Evolutionary conservation across 2,113 vertebrate genomes (phyloP), one percentile per base, ranked within the genome.

Genomic region (Tringa solitaria): DNA sequence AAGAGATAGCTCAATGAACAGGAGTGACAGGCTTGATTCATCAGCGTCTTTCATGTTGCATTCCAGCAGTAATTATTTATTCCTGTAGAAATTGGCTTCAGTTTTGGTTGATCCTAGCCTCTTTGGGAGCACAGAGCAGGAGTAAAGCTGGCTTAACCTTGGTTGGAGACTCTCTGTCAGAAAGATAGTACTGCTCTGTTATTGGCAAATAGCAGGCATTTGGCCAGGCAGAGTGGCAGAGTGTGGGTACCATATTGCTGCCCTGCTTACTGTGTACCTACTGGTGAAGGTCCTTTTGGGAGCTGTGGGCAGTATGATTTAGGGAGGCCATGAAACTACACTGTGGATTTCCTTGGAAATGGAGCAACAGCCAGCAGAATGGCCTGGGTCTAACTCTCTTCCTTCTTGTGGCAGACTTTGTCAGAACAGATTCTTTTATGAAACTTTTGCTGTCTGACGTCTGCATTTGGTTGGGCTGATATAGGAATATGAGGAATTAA

Each of bases 61-160:
- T 89, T 94, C 43, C 35, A 69, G 54, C 20, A 43, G 48, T 57
- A 85, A 81, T 91, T 87, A 91, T 91, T 94, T 89, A 81, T 84
- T 87, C 53, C 48, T 57, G 13, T 76, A 57, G 74, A 89, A 89
- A 82, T 5, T 37, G 32, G 6, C 59, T 85, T 91, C 9, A 14
- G 33, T 61, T 80, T 72, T 73, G 56, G 33, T 76, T 88, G 39
- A 48, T 57, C 27, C 39, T 56, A 76, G 21, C 18, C 18, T 85
- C 26, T 50, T 33, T 54, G 22, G 32, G 48, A 90, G 30, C 24
- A 50, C 12, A 76, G 27, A 50, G 45, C 4, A 50, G 32, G 28
- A 68, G 54, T n/a, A 90, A 94, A 84, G 27, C 37, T 76, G 35
- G 6, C 13, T 73, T 87, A 85, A 54, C 27, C 28, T 76, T 79